Evolutionary conservation across 2,113 vertebrate species (phyloP).

Genomic region (Pseudolaguvia tuberculata): DNA sequence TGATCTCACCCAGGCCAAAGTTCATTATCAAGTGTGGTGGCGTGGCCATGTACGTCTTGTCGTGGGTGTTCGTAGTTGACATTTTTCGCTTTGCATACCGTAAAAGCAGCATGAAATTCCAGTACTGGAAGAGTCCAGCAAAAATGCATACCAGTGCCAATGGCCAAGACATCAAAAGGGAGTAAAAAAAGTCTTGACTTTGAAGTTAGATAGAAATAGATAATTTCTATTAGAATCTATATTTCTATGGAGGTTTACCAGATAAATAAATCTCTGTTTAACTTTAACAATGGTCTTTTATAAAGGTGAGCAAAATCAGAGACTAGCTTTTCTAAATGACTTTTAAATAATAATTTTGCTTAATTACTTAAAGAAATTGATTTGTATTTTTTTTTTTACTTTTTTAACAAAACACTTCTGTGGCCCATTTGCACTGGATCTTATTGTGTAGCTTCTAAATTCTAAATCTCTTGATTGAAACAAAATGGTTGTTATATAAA

Average conservation of each 20-base stretch:
- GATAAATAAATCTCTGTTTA: constrained; percentile 17
- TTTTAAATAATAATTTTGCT: constrained; percentile 14
- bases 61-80: constrained; percentile 90
- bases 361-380: constrained; percentile 17
- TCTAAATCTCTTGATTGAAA: not conserved
- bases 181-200: constrained; percentile 46
- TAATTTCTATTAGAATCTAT: constrained; percentile 13
- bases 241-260: constrained; percentile 29
- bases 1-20: constrained; percentile 81
- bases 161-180: constrained; percentile 68
- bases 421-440: not conserved
- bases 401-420: not conserved
- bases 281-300: constrained; percentile 24
- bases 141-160: constrained; percentile 52
- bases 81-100: constrained; percentile 82
- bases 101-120: constrained; percentile 78
- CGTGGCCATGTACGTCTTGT: constrained; percentile 86
- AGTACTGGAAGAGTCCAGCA: constrained; percentile 59
- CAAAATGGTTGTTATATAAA: not conserved
- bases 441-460: not conserved
- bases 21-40: constrained; percentile 90
- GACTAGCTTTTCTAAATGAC: constrained; percentile 6
- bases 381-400: not conserved
- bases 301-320: constrained; percentile 8
- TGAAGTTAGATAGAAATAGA: constrained; percentile 10